Conservation (phyloP, 2,797 vertebrate genomes). For the Epinephelus coioides region DNA sequence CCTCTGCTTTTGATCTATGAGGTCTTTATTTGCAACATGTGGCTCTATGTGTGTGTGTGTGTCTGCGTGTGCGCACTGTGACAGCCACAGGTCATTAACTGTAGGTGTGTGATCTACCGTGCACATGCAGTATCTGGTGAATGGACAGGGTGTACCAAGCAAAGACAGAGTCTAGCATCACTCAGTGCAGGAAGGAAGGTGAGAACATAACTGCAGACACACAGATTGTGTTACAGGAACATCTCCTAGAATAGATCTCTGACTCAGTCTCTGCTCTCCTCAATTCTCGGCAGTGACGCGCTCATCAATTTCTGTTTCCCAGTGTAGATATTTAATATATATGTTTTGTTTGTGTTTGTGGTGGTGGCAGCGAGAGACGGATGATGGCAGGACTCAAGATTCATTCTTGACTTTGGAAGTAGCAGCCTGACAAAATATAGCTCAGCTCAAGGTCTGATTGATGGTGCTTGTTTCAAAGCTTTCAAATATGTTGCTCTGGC, state of each 20-base stretch:
- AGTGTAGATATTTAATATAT: background rate
- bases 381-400: background rate
- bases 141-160: background rate
- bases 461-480: background rate
- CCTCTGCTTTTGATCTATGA: conserved; percentile 1
- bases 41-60: background rate
- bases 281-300: background rate
- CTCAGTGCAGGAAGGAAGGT: background rate
- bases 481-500: background rate
- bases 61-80: background rate
- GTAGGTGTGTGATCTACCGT: background rate
- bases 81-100: background rate
- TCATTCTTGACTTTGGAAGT: background rate
- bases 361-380: background rate
- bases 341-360: background rate
- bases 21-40: background rate
- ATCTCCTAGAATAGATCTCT: conserved; percentile 48
- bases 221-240: conserved; percentile 58
- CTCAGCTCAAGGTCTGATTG: background rate
- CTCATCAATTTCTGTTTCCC: background rate
- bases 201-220: conserved; percentile 39
- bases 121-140: conserved; percentile 3
- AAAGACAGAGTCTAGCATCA: conserved; percentile 21
- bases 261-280: conserved; percentile 41
- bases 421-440: background rate